Percentiles rank a stretch among this genome's conserved stretches.
phyloP scores from a whole-genome alignment of 2,888 invertebrate genomes.

The Drosophila gaucha region DNA sequence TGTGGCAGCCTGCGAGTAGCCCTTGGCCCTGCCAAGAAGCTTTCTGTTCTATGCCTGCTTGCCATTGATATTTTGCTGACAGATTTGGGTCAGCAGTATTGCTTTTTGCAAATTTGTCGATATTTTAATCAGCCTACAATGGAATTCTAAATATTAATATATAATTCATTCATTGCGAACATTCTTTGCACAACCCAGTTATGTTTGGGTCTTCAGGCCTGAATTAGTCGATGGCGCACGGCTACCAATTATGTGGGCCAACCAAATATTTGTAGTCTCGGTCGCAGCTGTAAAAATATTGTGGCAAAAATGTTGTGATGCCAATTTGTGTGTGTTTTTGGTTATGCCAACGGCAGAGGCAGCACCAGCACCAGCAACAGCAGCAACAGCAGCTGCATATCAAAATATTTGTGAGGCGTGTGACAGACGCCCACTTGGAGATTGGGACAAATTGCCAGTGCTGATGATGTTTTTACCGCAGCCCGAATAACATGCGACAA shows the following conservation, averaged over 20 bases:
- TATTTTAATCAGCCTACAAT: slow-evolving; percentile 29
- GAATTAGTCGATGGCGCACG: slow-evolving; percentile 50
- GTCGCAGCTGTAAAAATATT: slow-evolving; percentile 71
- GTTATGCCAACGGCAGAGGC: slow-evolving; percentile 38
- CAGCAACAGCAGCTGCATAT: slow-evolving; percentile 60
- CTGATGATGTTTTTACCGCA: slow-evolving; percentile 64
- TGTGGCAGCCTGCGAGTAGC: slow-evolving; percentile 2
- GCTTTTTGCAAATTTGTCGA: slow-evolving; percentile 47
- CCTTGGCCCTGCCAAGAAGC: slow-evolving; percentile 24
- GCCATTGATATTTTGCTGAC: slow-evolving; percentile 64
- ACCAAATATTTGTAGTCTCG: slow-evolving; percentile 61
- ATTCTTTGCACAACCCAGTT: slow-evolving; percentile 4
- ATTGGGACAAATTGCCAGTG: slow-evolving; percentile 49
- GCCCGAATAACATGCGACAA: slow-evolving; percentile 57
- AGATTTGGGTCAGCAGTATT: slow-evolving; percentile 68
- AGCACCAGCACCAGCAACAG: too few relatives aligned
- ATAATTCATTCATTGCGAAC: slow-evolving; percentile 7
- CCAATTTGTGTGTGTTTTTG: slow-evolving; percentile 59
- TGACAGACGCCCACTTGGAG: slow-evolving; percentile 62
- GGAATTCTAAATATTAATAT: not conserved
- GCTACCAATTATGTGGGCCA: slow-evolving; percentile 57
- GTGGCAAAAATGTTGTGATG: slow-evolving; percentile 62
- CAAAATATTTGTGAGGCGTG: slow-evolving; percentile 70
- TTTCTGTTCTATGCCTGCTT: slow-evolving; percentile 10
- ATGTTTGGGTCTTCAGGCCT: slow-evolving; percentile 10